These are phyloP conservation scores for Smittia sp. DNA, from an alignment of 2,888 invertebrate species.

Conservation along the genomic window DNA sequence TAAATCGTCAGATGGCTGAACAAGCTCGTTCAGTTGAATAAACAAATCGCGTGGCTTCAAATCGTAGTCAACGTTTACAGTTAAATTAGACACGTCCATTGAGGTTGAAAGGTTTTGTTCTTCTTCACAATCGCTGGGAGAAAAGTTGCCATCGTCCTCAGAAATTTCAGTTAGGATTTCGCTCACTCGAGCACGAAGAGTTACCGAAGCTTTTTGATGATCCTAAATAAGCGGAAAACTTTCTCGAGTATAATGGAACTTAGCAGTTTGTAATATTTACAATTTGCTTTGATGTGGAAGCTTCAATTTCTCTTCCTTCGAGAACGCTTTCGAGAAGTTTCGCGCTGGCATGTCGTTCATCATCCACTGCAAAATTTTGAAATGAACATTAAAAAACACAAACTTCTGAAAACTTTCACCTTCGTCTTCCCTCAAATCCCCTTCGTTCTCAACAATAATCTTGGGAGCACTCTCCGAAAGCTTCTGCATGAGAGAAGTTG, in stretches of 20 bases:
- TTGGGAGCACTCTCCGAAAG: neutral
- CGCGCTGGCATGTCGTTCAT: neutral
- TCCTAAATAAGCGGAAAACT: no score
- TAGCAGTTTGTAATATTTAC: no score
- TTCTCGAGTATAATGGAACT: no score
- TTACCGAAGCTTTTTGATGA: neutral
- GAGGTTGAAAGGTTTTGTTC: neutral
- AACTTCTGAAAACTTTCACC: no score
- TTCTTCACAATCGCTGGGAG: neutral
- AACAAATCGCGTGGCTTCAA: constrained; percentile 88
- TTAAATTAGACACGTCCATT: neutral
- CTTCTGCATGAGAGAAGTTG: neutral
- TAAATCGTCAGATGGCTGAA: neutral
- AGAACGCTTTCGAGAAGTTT: neutral
- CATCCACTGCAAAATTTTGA: no score
- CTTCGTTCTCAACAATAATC: neutral
- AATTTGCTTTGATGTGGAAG: neutral
- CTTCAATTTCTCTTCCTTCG: neutral
- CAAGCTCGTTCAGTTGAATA: constrained; percentile 87
- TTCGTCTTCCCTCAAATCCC: no score
- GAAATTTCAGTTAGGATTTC: neutral
- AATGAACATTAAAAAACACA: no score
- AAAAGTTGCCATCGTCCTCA: neutral
- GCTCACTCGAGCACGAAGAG: neutral
- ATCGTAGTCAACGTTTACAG: neutral